These are phyloP conservation scores for Aegotheles bennettii DNA, from an alignment of 2,113 vertebrate species.

Conservation along the genomic window DNA sequence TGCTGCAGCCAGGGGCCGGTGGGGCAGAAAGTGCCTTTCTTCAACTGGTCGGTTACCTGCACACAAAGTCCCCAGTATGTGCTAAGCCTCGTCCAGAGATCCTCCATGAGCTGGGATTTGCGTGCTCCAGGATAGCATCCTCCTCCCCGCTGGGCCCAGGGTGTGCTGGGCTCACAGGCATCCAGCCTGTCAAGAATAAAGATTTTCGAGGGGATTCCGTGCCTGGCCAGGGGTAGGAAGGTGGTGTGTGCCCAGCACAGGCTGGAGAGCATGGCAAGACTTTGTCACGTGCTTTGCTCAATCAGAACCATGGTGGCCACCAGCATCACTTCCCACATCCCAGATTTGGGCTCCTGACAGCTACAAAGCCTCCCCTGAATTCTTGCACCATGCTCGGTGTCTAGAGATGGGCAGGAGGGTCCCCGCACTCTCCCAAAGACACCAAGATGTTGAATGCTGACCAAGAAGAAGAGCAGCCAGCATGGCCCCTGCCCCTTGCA, in stretches of 20 bases:
- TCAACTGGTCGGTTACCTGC: accelerated
- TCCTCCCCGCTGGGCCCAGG: not conserved
- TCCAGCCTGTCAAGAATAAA: accelerated
- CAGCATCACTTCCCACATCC: not conserved
- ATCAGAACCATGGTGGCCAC: accelerated
- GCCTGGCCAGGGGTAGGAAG: not conserved
- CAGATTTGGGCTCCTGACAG: not conserved
- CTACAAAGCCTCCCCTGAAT: not conserved
- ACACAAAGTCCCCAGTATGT: accelerated
- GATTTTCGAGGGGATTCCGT: not conserved
- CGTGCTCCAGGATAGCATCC: accelerated
- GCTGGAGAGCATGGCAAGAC: accelerated
- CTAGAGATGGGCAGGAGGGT: not conserved
- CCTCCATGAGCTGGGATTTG: not conserved
- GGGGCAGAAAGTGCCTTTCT: not conserved
- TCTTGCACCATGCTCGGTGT: not conserved
- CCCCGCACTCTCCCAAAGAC: accelerated
- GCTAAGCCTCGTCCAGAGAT: accelerated
- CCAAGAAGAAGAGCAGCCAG: not conserved
- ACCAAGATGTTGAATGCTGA: accelerated
- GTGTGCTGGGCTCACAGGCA: accelerated
- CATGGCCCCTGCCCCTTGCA: not conserved
- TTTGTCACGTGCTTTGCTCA: not conserved
- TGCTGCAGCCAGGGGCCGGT: accelerated
- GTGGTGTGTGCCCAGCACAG: accelerated